Evolutionary conservation across 2,797 vertebrate genomes (phyloP).

Genomic region (Darevskia nairensis): DNA sequence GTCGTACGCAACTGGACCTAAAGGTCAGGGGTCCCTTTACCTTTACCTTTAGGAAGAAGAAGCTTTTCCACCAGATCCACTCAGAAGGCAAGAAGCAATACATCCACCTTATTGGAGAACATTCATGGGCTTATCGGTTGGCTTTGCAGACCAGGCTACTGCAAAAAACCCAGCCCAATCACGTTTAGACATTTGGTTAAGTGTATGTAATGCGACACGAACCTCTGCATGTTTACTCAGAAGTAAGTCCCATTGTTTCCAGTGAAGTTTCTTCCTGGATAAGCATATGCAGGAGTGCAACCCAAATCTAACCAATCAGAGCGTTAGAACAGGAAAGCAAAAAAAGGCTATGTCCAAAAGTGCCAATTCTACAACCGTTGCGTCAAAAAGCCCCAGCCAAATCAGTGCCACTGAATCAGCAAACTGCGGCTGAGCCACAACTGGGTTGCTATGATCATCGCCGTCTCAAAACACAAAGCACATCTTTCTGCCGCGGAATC

Average conservation of each 20-base stretch:
- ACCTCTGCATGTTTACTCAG: background rate
- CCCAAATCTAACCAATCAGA: background rate
- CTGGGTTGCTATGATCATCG: no score
- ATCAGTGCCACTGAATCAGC: background rate
- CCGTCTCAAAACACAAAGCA: background rate
- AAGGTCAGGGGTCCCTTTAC: no score
- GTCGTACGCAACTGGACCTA: no score
- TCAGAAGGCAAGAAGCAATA: no score
- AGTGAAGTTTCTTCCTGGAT: background rate
- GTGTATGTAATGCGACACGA: background rate
- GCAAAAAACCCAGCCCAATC: conserved; percentile 12
- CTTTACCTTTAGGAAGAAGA: no score
- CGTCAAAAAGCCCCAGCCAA: rapidly evolving
- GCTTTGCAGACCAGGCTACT: background rate
- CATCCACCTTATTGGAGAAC: no score
- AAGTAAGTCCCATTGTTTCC: background rate
- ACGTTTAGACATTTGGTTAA: background rate
- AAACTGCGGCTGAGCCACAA: background rate
- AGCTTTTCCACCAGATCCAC: no score
- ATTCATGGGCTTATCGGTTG: background rate
- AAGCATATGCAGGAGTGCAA: background rate
- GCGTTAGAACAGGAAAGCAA: background rate
- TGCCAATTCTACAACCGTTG: background rate
- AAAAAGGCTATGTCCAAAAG: background rate
- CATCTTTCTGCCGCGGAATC: background rate